Base-by-base conservation (phyloP, 2,888 invertebrate species). In the Smittia aterrima region DNA sequence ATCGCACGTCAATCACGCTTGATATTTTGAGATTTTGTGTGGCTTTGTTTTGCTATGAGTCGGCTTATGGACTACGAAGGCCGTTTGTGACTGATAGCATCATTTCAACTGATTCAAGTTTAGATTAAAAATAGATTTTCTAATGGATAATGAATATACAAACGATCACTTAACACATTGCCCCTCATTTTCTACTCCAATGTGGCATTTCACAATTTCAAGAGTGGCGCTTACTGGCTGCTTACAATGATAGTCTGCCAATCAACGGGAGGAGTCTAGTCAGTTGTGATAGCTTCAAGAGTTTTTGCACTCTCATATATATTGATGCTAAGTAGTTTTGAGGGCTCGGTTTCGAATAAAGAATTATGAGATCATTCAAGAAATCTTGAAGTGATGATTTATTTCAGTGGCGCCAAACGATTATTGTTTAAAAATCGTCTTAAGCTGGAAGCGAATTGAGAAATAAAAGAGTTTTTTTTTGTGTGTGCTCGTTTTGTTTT, bases 31-130 rank as follows among this genome's bases (percentile, higher is more conserved):
- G 47, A 38, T 7, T n/a, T n/a, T 38, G 38, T 4, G 38, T 38
- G 38, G 38, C 38, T 7, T 9, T 47, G 11, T 47, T 9, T 13
- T 9, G 47, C 7, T 3, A 47, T n/a, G n/a, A n/a, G n/a, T n/a
- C n/a, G n/a, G n/a, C n/a, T n/a, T n/a, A n/a, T n/a, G 32, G 32
- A n/a, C 3, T n/a, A 13, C 53, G 70, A 70, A 67, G 70, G 70
- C 20, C 70, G 70, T 70, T 32, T 32, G 32, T 32, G 32, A 32
- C 32, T 32, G 32, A 32, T 32, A 32, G 32, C 32, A 32, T 32
- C 32, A 32, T 32, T 32, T 32, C 9, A 9, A 6, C 32, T 3
- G 32, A 32, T 32, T n/a, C n/a, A n/a, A n/a, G n/a, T n/a, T 9
- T 32, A 6, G 32, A 32, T 32, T 32, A 32, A 6, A 32, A 32